Percentiles rank a stretch among this genome's conserved stretches.
These are phyloP conservation scores for Melanotaenia trifasciata DNA, from an alignment of 2,797 vertebrate species.

Conservation along the genomic window DNA sequence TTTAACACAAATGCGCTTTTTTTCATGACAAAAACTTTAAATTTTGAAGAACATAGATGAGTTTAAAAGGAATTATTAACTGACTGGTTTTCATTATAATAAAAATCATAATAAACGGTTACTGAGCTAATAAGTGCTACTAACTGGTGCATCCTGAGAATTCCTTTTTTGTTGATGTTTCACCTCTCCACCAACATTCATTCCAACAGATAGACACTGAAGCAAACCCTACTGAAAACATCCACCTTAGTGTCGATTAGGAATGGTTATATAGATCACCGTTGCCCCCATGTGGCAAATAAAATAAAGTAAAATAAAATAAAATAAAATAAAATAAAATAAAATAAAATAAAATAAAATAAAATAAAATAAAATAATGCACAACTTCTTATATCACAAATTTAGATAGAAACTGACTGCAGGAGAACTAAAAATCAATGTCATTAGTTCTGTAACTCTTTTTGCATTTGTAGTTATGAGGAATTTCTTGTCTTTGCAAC, in stretches of 20 bases:
- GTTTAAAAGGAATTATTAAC: too few species aligned
- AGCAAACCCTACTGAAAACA: neutral
- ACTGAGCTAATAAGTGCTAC: neutral
- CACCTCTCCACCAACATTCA: too few species aligned
- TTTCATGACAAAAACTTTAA: too few species aligned
- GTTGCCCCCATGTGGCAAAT: neutral
- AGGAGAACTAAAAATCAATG: neutral
- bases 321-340: neutral
- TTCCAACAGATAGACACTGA: neutral
- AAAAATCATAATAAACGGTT: neutral
- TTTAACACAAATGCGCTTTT: too few species aligned
- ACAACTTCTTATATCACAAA: neutral
- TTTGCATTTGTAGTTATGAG: neutral
- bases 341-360: neutral
- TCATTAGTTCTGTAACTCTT: neutral
- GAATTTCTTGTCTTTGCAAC: conserved; percentile 30
- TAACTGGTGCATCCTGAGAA: neutral
- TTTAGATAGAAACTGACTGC: neutral
- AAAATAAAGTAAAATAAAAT: neutral
- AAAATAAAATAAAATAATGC: neutral
- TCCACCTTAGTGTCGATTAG: neutral
- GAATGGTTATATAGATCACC: neutral
- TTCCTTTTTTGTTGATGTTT: neutral
- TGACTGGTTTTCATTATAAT: neutral
- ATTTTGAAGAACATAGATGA: too few species aligned